Percentiles rank a stretch among this genome's conserved stretches.
phyloP scores from a whole-genome alignment of 2,888 invertebrate species.

The Athrips mouffetella region DNA sequence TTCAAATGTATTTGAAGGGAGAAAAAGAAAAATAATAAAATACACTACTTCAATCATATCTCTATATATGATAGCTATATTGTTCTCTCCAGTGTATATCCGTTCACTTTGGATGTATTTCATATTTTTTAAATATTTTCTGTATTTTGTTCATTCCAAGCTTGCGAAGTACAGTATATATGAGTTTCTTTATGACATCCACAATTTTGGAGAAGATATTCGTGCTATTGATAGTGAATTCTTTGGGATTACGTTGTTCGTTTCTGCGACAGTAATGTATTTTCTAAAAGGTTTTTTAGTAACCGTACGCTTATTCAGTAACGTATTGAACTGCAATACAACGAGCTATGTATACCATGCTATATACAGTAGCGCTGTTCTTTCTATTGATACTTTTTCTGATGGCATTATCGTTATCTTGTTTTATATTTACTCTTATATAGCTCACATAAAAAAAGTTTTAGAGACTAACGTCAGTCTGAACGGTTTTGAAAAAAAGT shows the following conservation, averaged over 20 bases:
- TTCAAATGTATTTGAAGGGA: background rate
- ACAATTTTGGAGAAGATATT: background rate
- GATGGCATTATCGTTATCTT: background rate
- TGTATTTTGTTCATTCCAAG: background rate
- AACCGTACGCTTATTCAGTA: background rate
- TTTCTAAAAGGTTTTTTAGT: background rate
- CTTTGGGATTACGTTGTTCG: background rate
- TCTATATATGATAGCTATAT: background rate
- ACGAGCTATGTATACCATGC: background rate
- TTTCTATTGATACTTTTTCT: background rate
- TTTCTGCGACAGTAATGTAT: background rate
- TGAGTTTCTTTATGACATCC: no score
- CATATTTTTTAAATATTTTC: background rate
- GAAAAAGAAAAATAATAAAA: background rate
- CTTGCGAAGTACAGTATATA: background rate
- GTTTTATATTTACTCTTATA: background rate
- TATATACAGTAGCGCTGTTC: background rate
- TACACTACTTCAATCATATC: background rate
- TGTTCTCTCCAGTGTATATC: background rate
- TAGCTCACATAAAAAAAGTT: background rate
- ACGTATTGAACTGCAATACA: background rate
- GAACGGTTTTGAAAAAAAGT: background rate
- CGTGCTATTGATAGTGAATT: background rate
- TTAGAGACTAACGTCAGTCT: background rate
- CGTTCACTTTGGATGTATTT: conserved; percentile 3